These are phyloP conservation scores for Orycteropus afer DNA, from an alignment of 2,113 vertebrate genomes.

Conservation along the genomic window DNA sequence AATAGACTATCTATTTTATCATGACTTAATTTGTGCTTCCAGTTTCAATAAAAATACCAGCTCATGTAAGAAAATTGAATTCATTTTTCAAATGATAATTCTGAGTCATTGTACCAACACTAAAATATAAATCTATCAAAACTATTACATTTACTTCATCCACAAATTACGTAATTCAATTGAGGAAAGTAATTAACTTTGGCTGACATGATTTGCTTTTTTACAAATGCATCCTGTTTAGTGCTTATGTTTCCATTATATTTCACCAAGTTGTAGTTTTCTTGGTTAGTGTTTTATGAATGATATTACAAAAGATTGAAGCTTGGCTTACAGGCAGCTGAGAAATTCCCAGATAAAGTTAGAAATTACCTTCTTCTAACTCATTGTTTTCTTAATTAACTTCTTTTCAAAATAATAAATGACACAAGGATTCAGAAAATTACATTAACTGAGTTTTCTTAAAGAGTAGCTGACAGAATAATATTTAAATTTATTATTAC, in stretches of 20 bases:
- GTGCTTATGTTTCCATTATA: conserved; percentile 56
- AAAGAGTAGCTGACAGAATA: not conserved
- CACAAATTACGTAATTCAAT: conserved; percentile 63
- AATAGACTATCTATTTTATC: not conserved
- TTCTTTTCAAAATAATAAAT: not conserved
- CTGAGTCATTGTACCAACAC: conserved; percentile 50
- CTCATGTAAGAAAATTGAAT: conserved; percentile 54
- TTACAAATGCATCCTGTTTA: not conserved
- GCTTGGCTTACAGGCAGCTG: not conserved
- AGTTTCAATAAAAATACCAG: conserved; percentile 58
- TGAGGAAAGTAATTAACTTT: conserved; percentile 68
- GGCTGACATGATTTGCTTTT: conserved; percentile 59
- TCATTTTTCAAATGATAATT: conserved; percentile 63
- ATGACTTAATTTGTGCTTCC: conserved; percentile 44
- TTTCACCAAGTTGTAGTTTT: conserved; percentile 42
- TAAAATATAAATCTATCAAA: conserved; percentile 64
- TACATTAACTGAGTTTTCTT: not conserved
- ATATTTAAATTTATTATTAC: conserved; percentile 19
- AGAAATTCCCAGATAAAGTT: not conserved
- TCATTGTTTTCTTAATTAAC: conserved; percentile 39
- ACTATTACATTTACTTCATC: conserved; percentile 36
- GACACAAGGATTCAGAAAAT: conserved; percentile 13
- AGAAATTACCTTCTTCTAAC: not conserved
- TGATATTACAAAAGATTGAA: not conserved
- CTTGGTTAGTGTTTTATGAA: conserved; percentile 56